Conservation (phyloP, 2,888 invertebrate species). For the Drosophila tanythrix region DNA sequence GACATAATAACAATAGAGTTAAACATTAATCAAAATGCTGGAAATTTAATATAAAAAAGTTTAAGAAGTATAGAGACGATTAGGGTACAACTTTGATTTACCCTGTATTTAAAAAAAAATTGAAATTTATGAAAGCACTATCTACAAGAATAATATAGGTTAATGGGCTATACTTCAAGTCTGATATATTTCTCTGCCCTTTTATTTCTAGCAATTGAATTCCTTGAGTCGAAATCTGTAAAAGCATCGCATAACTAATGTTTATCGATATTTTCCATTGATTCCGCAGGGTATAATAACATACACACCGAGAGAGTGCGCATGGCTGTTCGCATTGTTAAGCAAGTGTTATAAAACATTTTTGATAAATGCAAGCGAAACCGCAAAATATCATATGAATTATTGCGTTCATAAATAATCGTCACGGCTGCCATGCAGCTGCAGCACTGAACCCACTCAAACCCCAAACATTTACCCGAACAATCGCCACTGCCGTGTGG, state of each 20-base stretch:
- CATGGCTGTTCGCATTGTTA: constrained; percentile 44
- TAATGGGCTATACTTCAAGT: neutral
- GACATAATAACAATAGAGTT: constrained; percentile 39
- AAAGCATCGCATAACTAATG: too few species aligned
- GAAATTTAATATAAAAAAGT: constrained; percentile 1
- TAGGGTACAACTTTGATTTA: neutral
- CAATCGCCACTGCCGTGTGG: neutral
- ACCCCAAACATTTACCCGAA: neutral
- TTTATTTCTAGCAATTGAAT: neutral
- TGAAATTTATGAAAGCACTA: neutral
- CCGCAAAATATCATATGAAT: constrained; percentile 80
- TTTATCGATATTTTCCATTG: neutral
- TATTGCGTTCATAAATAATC: constrained; percentile 78
- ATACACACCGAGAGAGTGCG: neutral
- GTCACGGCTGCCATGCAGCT: constrained; percentile 36
- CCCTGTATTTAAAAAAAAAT: neutral
- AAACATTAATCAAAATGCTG: constrained; percentile 64
- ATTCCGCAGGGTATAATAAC: constrained; percentile 6
- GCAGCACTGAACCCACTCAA: neutral
- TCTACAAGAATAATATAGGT: neutral
- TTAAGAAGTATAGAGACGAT: neutral
- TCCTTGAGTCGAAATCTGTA: neutral
- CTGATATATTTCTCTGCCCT: neutral
- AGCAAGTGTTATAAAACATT: constrained; percentile 78
- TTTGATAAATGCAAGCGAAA: constrained; percentile 75